Conservation (phyloP, 2,113 vertebrate genomes). For the Heterochromis multidens region DNA sequence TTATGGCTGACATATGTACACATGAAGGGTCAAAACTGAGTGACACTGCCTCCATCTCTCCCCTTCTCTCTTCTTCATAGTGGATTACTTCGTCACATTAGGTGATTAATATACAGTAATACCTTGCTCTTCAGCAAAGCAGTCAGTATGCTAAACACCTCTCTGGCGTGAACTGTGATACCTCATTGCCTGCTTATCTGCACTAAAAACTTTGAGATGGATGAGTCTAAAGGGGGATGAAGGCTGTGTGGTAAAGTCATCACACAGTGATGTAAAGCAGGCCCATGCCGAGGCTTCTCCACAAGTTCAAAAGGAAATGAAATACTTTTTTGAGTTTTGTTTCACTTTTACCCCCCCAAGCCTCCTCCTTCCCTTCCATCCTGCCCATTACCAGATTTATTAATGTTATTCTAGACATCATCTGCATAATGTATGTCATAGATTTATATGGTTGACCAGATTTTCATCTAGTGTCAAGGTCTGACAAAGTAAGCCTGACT, state of each 20-base stretch:
- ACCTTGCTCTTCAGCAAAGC: background rate
- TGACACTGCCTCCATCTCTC: background rate
- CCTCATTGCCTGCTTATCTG: slow-evolving; percentile 72
- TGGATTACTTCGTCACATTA: slow-evolving; percentile 17
- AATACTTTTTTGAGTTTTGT: slow-evolving; percentile 73
- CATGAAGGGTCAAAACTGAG: background rate
- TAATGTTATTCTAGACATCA: slow-evolving; percentile 67
- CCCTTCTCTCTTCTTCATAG: background rate
- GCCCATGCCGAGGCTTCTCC: slow-evolving; percentile 55
- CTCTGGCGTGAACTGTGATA: slow-evolving; percentile 40
- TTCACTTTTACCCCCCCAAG: background rate
- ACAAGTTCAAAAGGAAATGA: slow-evolving; percentile 79
- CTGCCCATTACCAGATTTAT: slow-evolving; percentile 69
- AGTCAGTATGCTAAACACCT: slow-evolving; percentile 40
- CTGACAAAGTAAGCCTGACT: slow-evolving; percentile 38
- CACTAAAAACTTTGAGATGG: slow-evolving; percentile 55
- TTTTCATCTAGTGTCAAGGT: slow-evolving; percentile 44
- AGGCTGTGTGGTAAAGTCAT: slow-evolving; percentile 74
- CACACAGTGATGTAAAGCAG: slow-evolving; percentile 74
- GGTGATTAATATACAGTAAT: slow-evolving; percentile 17
- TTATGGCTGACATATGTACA: background rate
- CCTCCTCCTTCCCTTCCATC: slow-evolving; percentile 15
- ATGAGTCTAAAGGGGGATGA: slow-evolving; percentile 45
- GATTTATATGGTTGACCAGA: slow-evolving; percentile 46
- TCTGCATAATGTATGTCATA: slow-evolving; percentile 53